Evolutionary conservation across 2,888 invertebrate species (phyloP).

Genomic region (Heterodera filipjevi): DNA sequence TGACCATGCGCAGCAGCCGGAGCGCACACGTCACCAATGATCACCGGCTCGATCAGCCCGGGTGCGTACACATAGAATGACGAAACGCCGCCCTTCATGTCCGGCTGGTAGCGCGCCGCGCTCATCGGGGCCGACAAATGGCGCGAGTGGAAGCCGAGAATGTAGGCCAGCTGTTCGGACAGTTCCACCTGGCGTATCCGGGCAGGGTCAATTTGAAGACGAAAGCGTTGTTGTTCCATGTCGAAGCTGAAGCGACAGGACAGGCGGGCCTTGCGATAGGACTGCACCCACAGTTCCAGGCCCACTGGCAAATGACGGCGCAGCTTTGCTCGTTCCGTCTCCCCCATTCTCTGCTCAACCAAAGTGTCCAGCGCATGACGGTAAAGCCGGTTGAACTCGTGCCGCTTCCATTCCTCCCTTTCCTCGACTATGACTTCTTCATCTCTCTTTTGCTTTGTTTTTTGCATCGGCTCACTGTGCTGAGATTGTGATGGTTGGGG

Average conservation of each 20-base stretch:
- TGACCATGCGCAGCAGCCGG: slow-evolving; percentile 34
- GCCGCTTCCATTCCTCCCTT: background rate
- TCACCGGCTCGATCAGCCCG: slow-evolving; percentile 20
- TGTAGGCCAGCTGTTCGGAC: slow-evolving; percentile 25
- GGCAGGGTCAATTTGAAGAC: background rate
- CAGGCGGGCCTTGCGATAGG: slow-evolving; percentile 4
- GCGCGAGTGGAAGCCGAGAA: slow-evolving; percentile 18
- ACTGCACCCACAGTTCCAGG: background rate
- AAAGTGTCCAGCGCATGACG: background rate
- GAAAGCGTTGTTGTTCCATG: background rate
- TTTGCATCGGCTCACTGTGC: background rate
- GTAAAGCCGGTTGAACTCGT: background rate
- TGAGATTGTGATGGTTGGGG: no score
- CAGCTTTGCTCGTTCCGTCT: background rate
- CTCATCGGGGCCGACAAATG: background rate
- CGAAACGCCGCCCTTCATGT: slow-evolving; percentile 22
- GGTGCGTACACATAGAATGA: slow-evolving; percentile 19
- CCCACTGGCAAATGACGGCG: background rate
- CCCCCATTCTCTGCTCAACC: background rate
- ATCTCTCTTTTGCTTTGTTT: background rate
- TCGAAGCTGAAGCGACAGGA: slow-evolving; percentile 7
- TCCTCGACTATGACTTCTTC: background rate
- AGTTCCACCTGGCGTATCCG: background rate
- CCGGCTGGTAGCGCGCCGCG: slow-evolving; percentile 19
- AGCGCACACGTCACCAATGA: slow-evolving; percentile 32